Evolutionary conservation across 2,797 vertebrate species (phyloP).

Genomic region (Rhyacichthys aspro): DNA sequence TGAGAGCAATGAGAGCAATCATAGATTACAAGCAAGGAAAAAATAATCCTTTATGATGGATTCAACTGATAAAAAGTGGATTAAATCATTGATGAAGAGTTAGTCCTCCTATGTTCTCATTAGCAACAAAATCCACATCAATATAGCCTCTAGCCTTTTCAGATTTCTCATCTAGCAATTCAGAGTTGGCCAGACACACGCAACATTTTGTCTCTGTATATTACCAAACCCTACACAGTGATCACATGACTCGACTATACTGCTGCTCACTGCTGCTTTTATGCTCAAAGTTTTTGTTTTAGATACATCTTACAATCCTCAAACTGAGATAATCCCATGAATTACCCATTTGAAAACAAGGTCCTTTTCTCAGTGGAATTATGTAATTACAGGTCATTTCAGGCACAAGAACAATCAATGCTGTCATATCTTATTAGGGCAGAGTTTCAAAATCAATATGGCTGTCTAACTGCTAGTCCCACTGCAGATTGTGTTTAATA

Average conservation of each 20-base stretch:
- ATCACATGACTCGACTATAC: no score
- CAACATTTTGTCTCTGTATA: no score
- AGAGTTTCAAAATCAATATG: background rate
- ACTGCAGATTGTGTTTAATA: background rate
- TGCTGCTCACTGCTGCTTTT: no score
- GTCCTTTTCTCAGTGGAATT: background rate
- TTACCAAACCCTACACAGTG: no score
- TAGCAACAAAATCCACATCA: constrained; percentile 12
- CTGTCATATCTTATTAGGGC: constrained; percentile 1
- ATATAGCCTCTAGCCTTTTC: no score
- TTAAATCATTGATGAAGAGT: constrained; percentile 45
- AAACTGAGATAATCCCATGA: no score
- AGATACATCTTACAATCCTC: no score
- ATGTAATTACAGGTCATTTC: background rate
- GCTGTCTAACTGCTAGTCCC: background rate
- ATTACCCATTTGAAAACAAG: no score
- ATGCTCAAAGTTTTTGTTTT: no score
- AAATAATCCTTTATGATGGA: constrained; percentile 34
- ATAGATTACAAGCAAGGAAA: constrained; percentile 11
- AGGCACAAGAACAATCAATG: background rate
- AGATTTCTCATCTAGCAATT: no score
- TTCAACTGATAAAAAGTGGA: constrained; percentile 51
- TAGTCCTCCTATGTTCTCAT: constrained; percentile 17
- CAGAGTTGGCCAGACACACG: no score
- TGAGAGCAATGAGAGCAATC: constrained; percentile 25